Evolutionary conservation across 2,113 vertebrate genomes (phyloP).

Genomic region (Petrocephalus zakoni): DNA sequence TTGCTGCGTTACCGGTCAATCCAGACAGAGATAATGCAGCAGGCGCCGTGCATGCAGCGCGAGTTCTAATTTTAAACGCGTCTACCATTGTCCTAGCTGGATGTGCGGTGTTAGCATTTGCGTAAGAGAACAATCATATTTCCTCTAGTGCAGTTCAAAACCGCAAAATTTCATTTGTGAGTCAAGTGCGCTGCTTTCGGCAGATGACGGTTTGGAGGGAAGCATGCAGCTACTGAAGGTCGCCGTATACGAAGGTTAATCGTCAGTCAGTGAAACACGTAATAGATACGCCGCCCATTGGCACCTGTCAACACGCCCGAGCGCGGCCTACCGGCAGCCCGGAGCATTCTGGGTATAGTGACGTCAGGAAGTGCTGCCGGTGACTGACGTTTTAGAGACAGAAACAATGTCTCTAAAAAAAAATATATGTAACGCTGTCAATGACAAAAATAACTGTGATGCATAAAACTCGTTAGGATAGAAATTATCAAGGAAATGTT

Average conservation of each 20-base stretch:
- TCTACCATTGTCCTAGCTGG: background rate
- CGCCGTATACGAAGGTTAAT: background rate
- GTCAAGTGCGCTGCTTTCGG: background rate
- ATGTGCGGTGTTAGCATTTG: background rate
- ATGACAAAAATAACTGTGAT: background rate
- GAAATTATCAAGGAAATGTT: background rate
- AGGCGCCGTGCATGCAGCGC: background rate
- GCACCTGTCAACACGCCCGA: background rate
- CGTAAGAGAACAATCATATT: background rate
- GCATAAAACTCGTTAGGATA: background rate
- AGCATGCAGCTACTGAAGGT: background rate
- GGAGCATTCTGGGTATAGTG: background rate
- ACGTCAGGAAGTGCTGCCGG: background rate
- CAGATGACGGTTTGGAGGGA: background rate
- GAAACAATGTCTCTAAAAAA: background rate
- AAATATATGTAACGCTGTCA: background rate
- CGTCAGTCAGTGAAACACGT: background rate
- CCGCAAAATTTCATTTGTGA: background rate
- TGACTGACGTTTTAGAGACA: background rate
- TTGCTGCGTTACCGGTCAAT: background rate
- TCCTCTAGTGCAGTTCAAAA: background rate
- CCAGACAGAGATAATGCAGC: background rate
- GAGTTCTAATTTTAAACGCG: background rate
- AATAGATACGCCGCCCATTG: background rate
- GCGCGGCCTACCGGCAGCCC: background rate